Evolutionary conservation across 2,797 vertebrate genomes (phyloP), one percentile per base, ranked within the genome.

Genomic region (Myripristis jacobus): DNA sequence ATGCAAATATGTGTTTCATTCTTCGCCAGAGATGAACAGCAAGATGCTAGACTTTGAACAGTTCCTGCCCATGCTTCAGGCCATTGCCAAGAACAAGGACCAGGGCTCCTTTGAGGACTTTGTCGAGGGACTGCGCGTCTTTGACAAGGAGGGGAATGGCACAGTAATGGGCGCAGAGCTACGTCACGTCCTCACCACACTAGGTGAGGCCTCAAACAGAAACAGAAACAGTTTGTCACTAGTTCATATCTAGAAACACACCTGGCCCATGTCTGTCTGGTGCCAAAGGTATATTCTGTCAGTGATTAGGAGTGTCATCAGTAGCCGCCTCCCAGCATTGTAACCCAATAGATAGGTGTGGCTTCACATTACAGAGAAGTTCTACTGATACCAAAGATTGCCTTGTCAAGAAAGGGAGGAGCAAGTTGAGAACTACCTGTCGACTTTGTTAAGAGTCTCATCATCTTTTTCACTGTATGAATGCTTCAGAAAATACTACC

Each of bases 101-200:
- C 96, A 96, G 88, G 96, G 96, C 21, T 96, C 95, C 15, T 96
- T 95, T 13, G 96, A 98, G 73, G 96, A 97, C 43, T 97, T 97
- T 1, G 95, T 96, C 0, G 96, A 98, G 84, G 96, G 96, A 7
- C 91, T 98, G 70, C 89, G 95, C 25, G 96, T 97, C 18, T 98
- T 98, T 48, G 97, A 98, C 92, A 98, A 97, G 78, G 96, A 98
- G 84, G 96, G 96, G 69, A 97, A 98, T 0, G 96, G 96, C 69
- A 97, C 95, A 0, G 96, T 98, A 79, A 98, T 98, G 96, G 97
- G 96, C 1, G 96, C 97, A 0, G 96, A 98, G 86, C 91, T 98
- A 31, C 96, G 96, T 22, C 96, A 98, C n/a, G 96, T 98, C 36
- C 95, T 98, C 11, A 95, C 96, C 66, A 97, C 97, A 1, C 91